phyloP scores from a whole-genome alignment of 2,113 vertebrate species.

The Ondatra zibethicus region DNA sequence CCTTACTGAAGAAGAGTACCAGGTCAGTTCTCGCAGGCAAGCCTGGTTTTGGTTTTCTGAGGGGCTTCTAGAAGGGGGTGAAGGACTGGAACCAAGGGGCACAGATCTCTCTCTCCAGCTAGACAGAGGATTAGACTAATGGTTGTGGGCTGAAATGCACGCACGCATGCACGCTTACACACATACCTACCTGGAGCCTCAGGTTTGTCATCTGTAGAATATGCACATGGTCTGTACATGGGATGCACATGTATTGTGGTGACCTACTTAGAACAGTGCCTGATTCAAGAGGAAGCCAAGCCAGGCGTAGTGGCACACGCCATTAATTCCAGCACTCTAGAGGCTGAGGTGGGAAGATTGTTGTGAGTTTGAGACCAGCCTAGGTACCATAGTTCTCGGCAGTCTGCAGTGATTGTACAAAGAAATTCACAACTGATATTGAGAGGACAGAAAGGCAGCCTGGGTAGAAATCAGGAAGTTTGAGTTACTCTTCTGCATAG shows the following conservation, averaged over 20 bases:
- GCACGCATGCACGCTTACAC: background rate
- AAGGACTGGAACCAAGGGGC: background rate
- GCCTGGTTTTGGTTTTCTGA: background rate
- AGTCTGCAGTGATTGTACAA: background rate
- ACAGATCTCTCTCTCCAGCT: background rate
- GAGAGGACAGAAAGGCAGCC: background rate
- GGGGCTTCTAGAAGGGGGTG: background rate
- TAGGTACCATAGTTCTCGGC: background rate
- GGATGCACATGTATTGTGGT: background rate
- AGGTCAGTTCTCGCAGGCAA: constrained; percentile 84
- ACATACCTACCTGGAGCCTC: background rate
- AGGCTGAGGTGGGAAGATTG: background rate
- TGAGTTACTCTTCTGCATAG: background rate
- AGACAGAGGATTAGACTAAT: background rate
- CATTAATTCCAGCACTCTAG: background rate
- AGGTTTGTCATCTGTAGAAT: constrained; percentile 20
- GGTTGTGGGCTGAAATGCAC: background rate
- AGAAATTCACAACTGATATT: background rate
- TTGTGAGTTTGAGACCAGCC: background rate
- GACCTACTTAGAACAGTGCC: background rate
- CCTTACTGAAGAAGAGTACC: constrained; percentile 91
- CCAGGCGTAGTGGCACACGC: background rate
- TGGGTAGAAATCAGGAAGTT: background rate
- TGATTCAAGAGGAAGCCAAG: background rate
- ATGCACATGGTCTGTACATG: background rate